These are phyloP conservation scores for Bolborhynchus lineola DNA, from an alignment of 2,113 vertebrate species.

Conservation along the genomic window DNA sequence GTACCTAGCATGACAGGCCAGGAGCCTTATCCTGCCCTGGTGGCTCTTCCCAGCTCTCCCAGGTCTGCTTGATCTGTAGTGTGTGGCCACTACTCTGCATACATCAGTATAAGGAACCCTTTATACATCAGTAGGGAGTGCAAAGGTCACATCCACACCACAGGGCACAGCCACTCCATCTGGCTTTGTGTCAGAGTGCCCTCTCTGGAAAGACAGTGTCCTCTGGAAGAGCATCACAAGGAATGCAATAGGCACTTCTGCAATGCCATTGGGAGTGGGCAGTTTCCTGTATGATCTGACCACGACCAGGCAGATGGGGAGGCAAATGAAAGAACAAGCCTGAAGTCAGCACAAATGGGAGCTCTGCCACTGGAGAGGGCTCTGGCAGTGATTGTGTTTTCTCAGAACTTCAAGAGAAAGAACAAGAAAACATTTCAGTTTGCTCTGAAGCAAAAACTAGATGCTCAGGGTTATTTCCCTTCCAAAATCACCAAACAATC, in stretches of 20 bases:
- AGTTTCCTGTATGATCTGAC: neutral
- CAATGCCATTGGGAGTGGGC: neutral
- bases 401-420: neutral
- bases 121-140: neutral
- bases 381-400: neutral
- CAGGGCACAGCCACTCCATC: neutral
- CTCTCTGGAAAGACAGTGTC: neutral
- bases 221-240: neutral
- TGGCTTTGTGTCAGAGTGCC: rapidly evolving
- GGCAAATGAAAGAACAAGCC: neutral
- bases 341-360: neutral
- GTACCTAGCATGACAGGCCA: rapidly evolving
- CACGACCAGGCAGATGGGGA: rapidly evolving
- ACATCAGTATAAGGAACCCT: neutral
- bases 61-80: rapidly evolving
- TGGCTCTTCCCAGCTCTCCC: neutral
- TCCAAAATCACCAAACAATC: conserved; percentile 54
- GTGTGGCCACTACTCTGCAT: neutral
- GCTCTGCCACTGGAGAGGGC: neutral
- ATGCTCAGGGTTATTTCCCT: neutral
- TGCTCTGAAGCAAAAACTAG: neutral
- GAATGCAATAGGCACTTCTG: neutral
- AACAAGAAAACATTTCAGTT: conserved; percentile 14
- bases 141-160: rapidly evolving
- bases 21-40: rapidly evolving